Percentiles rank a stretch among this genome's conserved stretches.
These are phyloP conservation scores for Lasiurus borealis DNA, from an alignment of 2,113 vertebrate genomes.

Conservation along the genomic window DNA sequence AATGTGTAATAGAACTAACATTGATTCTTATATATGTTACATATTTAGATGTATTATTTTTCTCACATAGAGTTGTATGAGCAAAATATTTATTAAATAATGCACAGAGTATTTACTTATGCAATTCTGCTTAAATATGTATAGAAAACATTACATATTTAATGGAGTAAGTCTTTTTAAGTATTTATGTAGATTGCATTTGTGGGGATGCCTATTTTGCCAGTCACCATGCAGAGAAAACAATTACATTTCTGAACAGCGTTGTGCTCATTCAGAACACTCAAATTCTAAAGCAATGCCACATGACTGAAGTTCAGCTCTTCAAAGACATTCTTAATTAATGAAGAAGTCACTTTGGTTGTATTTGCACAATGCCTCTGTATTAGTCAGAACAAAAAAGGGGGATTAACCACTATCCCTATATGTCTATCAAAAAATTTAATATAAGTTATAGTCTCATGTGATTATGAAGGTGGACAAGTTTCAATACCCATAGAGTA, in stretches of 20 bases:
- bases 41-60: background rate
- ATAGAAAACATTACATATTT: background rate
- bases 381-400: background rate
- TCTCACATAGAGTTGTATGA: background rate
- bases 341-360: background rate
- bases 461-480: background rate
- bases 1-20: background rate
- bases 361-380: background rate
- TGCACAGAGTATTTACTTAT: background rate
- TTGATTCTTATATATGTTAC: background rate
- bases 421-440: background rate
- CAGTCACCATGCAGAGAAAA: background rate
- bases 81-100: background rate
- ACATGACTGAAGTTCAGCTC: background rate
- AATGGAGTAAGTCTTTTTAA: background rate
- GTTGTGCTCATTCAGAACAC: background rate
- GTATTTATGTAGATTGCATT: background rate
- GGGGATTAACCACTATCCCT: background rate
- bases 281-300: background rate
- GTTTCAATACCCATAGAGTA: background rate
- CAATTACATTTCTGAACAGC: background rate
- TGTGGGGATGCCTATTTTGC: background rate
- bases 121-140: constrained; percentile 7
- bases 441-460: background rate
- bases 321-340: background rate